Conservation (phyloP, 2,888 invertebrate genomes). For the Agonopterix alstromeriana region DNA sequence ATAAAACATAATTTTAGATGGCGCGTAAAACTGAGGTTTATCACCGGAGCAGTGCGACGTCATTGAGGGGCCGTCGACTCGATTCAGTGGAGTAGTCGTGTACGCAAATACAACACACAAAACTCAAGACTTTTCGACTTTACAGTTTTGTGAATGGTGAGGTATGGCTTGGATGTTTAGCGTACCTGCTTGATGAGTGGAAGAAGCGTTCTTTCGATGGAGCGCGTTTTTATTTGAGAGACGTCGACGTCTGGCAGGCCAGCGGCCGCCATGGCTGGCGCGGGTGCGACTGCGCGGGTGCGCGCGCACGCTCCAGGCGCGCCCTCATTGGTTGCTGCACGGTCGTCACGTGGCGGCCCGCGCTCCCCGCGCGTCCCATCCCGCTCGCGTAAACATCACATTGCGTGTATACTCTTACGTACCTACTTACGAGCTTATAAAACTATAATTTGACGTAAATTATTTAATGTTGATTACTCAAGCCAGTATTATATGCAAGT, state of each 20-base stretch:
- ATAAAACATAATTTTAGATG: conserved; percentile 56
- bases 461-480: conserved; percentile 46
- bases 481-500: too few species aligned
- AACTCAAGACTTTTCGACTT: not conserved
- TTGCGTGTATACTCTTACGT: conserved; percentile 44
- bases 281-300: conserved; percentile 65
- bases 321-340: conserved; percentile 40
- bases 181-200: conserved; percentile 96
- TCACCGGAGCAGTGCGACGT: conserved; percentile 49
- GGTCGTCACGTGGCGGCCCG: conserved; percentile 41
- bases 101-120: conserved; percentile 4
- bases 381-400: conserved; percentile 30
- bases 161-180: conserved; percentile 30
- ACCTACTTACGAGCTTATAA: conserved; percentile 42
- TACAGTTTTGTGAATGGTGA: conserved; percentile 14
- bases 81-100: conserved; percentile 18
- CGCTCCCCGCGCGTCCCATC: conserved; percentile 18
- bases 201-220: conserved; percentile 95
- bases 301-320: conserved; percentile 46
- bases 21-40: conserved; percentile 49
- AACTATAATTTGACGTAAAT: conserved; percentile 50
- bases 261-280: conserved; percentile 79
- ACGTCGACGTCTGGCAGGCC: conserved; percentile 75
- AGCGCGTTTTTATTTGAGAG: conserved; percentile 93
- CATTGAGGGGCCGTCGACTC: conserved; percentile 42